These are phyloP conservation scores for Archips xylosteana DNA, from an alignment of 2,888 invertebrate genomes.

Conservation along the genomic window DNA sequence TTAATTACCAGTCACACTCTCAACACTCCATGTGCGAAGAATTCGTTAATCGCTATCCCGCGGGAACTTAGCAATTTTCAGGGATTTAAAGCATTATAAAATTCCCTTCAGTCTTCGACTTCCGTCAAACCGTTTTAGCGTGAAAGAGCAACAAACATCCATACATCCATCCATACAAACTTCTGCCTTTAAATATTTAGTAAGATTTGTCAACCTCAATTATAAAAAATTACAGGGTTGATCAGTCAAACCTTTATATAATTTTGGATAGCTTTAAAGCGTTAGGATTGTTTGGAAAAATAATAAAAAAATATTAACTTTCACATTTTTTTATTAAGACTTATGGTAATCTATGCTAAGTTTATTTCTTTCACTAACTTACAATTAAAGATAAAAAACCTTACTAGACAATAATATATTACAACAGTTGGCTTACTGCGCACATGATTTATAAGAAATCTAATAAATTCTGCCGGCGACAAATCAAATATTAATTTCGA, in stretches of 20 bases:
- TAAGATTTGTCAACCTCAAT: too few relatives aligned
- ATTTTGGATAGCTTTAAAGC: not conserved
- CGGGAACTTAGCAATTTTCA: too few relatives aligned
- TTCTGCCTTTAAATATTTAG: too few relatives aligned
- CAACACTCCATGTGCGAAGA: too few relatives aligned
- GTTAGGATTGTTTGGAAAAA: not conserved
- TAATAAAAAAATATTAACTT: constrained; percentile 46
- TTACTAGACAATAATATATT: constrained; percentile 48
- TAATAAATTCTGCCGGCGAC: constrained; percentile 27
- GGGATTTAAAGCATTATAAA: too few relatives aligned
- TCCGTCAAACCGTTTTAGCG: too few relatives aligned
- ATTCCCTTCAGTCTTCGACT: too few relatives aligned
- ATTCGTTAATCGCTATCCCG: too few relatives aligned
- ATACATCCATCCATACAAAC: too few relatives aligned
- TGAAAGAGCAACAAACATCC: too few relatives aligned
- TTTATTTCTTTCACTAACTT: constrained; percentile 35
- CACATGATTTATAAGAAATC: constrained; percentile 46
- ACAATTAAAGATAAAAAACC: constrained; percentile 46
- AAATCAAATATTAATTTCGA: not conserved
- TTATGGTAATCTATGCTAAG: constrained; percentile 48
- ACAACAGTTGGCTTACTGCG: constrained; percentile 44
- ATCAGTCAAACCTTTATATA: not conserved
- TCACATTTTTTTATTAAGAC: constrained; percentile 51
- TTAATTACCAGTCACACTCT: too few relatives aligned
- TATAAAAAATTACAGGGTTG: too few relatives aligned